Evolutionary conservation across 30 jellyfish, hydroid and myxozoan species (phyloP), one percentile per base, ranked within the genome.

Genomic region (Hydractinia echinata): DNA sequence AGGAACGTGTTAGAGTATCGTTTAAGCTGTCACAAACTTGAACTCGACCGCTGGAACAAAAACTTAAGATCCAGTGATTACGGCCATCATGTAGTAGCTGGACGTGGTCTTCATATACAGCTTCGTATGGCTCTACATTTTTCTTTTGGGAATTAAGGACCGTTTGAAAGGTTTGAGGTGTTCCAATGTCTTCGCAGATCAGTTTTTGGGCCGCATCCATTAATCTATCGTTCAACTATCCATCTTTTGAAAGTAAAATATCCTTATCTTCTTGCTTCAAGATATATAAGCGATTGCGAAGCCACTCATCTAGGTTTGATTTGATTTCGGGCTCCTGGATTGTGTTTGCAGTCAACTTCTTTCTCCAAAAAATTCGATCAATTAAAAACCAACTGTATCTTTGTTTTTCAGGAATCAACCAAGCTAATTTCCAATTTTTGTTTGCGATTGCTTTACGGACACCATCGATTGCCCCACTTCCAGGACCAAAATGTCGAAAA

Each of bases 341-440:
- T 18, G 69, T 58, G 15, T 58, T 58, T 13, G 69, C 18, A 58
- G 44, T 30, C 44, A 58, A 58, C 69, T 13, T 11, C 19, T 18
- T 58, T 58, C 69, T 58, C 69, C 69, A 58, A 58, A 58, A 58
- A 58, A 58, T 18, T 11, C 69, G 69, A 58, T 58, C 69, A 58
- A 58, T 58, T 18, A 58, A 18, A 58, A 58, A 58, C 69, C 69
- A 58, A 58, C 69, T 58, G 69, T 58, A 18, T 18, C 19, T 58
- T 58, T 58, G n/a, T n/a, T 13, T 18, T 58, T 58, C 69, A 11
- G 1, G 44, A 30, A 30, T 30, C 2, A 30, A 30, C 44, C 44
- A 30, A 30, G 44, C 44, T 30, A 30, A 30, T 30, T 68, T 68
- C 79, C 48, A 15, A 16, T 15, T 68, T 15, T 68, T 68, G 79